Conservation (phyloP, 2,113 vertebrate species). For the Nematolebias whitei region DNA sequence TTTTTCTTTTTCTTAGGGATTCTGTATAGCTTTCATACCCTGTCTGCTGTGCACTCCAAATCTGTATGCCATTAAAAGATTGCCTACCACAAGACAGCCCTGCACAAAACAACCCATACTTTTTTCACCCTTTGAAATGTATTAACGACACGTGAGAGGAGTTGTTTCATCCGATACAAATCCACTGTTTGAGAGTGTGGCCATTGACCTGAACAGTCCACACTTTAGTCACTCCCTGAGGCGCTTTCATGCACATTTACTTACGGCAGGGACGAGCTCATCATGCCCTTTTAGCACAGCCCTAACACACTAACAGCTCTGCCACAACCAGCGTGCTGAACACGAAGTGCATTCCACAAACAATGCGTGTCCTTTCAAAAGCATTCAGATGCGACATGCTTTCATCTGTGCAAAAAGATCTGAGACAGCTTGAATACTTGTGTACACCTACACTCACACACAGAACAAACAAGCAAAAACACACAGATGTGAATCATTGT, state of each 20-base stretch:
- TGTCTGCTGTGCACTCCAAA: slow-evolving; percentile 17
- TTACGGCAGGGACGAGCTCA: slow-evolving; percentile 60
- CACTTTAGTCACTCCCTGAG: slow-evolving; percentile 55
- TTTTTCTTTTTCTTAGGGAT: slow-evolving; percentile 21
- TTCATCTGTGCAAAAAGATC: slow-evolving; percentile 46
- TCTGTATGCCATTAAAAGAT: slow-evolving; percentile 55
- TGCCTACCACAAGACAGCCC: slow-evolving; percentile 30
- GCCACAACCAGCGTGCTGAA: slow-evolving; percentile 5
- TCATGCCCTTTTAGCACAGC: slow-evolving; percentile 62
- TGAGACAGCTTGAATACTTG: slow-evolving; percentile 30
- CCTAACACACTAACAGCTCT: slow-evolving; percentile 49
- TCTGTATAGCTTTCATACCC: slow-evolving; percentile 40
- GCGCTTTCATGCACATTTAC: slow-evolving; percentile 70
- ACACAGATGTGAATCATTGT: slow-evolving; percentile 27
- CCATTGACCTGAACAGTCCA: slow-evolving; percentile 68
- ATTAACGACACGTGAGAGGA: slow-evolving; percentile 58
- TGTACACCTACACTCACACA: slow-evolving; percentile 7
- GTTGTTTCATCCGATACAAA: slow-evolving; percentile 41
- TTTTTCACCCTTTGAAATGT: slow-evolving; percentile 53
- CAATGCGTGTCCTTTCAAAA: slow-evolving; percentile 4
- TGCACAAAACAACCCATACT: slow-evolving; percentile 39
- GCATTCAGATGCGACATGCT: slow-evolving; percentile 35
- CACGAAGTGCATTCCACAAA: slow-evolving; percentile 4
- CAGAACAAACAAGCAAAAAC: not conserved
- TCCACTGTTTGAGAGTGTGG: slow-evolving; percentile 24